phyloP scores from a whole-genome alignment of 2,113 vertebrate species.

The Colinus virginianus region DNA sequence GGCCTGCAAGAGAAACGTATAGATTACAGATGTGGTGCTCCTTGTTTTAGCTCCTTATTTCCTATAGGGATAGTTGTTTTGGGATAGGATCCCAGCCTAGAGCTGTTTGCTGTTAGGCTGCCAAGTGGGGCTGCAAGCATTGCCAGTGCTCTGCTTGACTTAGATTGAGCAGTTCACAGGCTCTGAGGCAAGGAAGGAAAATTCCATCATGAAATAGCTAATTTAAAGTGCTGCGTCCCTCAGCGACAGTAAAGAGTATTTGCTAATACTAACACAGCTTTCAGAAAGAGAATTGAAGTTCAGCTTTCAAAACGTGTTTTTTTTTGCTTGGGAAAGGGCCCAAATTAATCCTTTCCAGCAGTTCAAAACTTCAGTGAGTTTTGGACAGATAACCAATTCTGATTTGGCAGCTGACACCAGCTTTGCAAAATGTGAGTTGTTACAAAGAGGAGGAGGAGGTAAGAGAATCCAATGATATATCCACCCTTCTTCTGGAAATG shows the following conservation, averaged over 20 bases:
- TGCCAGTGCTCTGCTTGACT: slow-evolving; percentile 61
- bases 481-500: background rate
- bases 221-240: slow-evolving; percentile 49
- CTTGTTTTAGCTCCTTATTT: slow-evolving; percentile 49
- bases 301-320: background rate
- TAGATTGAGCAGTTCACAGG: slow-evolving; percentile 58
- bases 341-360: background rate
- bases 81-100: slow-evolving; percentile 49
- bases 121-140: slow-evolving; percentile 36
- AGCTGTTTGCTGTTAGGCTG: slow-evolving; percentile 36
- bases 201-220: slow-evolving; percentile 49
- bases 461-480: background rate
- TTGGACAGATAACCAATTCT: background rate
- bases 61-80: slow-evolving; percentile 50
- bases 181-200: slow-evolving; percentile 59
- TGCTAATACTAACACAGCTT: background rate
- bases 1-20: slow-evolving; percentile 32
- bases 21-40: slow-evolving; percentile 60
- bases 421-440: background rate
- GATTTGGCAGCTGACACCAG: background rate
- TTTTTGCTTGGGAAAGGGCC: background rate
- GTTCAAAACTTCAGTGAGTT: background rate
- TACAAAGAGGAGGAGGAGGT: background rate
- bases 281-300: slow-evolving; percentile 2
- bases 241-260: slow-evolving; percentile 2